These are phyloP conservation scores for Loriculus beryllinus DNA, from an alignment of 2,797 vertebrate species.

Conservation along the genomic window DNA sequence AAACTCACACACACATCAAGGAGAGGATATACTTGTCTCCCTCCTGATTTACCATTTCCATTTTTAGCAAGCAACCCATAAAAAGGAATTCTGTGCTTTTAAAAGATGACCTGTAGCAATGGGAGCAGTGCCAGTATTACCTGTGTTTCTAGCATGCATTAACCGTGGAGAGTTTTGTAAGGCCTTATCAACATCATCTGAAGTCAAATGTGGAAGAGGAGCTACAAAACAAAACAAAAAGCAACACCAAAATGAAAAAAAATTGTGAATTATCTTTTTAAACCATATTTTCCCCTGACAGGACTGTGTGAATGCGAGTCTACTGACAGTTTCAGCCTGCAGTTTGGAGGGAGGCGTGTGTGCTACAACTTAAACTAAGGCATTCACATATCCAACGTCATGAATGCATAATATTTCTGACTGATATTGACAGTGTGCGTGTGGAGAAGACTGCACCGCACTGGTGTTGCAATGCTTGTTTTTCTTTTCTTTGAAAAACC, in stretches of 20 bases:
- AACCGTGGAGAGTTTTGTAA: slow-evolving; percentile 92
- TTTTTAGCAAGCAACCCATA: slow-evolving; percentile 10
- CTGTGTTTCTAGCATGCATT: slow-evolving; percentile 95
- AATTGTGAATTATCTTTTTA: slow-evolving; percentile 50
- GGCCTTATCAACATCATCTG: slow-evolving; percentile 93
- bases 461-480: slow-evolving; percentile 44
- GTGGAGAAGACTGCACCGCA: slow-evolving; percentile 61
- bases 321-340: not conserved
- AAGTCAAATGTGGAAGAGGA: slow-evolving; percentile 94
- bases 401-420: not conserved
- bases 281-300: slow-evolving; percentile 50
- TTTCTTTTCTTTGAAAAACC: not conserved
- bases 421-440: slow-evolving; percentile 9
- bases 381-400: not conserved
- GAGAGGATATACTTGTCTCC: not conserved
- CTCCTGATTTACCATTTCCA: not conserved
- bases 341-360: not conserved
- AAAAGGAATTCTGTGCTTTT: slow-evolving; percentile 20
- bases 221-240: slow-evolving; percentile 86
- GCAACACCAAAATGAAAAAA: slow-evolving; percentile 78
- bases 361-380: not conserved
- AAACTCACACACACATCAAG: slow-evolving; percentile 5
- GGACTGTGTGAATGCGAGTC: not conserved
- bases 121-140: slow-evolving; percentile 78
- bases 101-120: slow-evolving; percentile 50